Conservation (phyloP, 1,140 invertebrate species). For the Harlomillsia oculata region DNA sequence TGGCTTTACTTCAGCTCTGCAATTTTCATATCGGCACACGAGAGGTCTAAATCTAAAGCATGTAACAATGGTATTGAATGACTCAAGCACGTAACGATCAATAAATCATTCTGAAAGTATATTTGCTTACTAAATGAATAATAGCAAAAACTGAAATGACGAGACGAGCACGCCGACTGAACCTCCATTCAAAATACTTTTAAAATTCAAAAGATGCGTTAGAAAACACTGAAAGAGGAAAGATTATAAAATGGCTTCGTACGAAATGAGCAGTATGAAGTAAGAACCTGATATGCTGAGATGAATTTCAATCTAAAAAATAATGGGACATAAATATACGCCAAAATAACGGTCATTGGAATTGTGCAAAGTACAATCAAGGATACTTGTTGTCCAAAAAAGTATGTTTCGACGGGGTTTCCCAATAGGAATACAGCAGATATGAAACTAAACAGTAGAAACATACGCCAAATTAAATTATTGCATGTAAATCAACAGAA, state of each 20-base stretch:
- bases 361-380: constrained; percentile 52
- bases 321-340: constrained; percentile 63
- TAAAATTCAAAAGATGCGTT: no score
- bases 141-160: constrained; percentile 6
- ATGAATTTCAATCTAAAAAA: constrained; percentile 69
- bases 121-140: constrained; percentile 14
- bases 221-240: background rate
- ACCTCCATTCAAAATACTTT: constrained; percentile 30
- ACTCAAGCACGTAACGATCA: no score
- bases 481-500: no score
- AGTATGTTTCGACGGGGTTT: constrained; percentile 46
- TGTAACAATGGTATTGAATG: no score
- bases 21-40: no score
- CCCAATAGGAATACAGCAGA: constrained; percentile 18
- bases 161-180: constrained; percentile 2
- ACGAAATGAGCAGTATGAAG: background rate
- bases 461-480: no score
- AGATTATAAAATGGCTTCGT: background rate
- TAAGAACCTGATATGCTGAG: constrained; percentile 66
- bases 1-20: no score
- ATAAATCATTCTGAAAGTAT: no score
- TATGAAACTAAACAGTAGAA: constrained; percentile 38
- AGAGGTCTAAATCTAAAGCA: no score
- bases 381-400: constrained; percentile 62
- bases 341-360: constrained; percentile 54